These are phyloP conservation scores for Eupithecia pulchellata DNA, from an alignment of 2,888 invertebrate genomes.

Conservation along the genomic window DNA sequence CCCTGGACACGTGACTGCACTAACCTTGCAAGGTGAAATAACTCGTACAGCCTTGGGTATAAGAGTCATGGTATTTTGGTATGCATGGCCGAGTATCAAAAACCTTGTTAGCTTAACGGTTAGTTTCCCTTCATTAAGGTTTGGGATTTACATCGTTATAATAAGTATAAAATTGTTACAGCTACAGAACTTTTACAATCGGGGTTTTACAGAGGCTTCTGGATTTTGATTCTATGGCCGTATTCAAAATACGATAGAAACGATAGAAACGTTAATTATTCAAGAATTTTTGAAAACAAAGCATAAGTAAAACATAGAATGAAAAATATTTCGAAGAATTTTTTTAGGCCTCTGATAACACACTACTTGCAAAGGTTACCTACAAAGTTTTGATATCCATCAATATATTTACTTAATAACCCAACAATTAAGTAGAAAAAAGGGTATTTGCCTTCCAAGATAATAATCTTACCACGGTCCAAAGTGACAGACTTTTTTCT, in stretches of 20 bases:
- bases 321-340: not conserved
- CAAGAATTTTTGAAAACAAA: no score
- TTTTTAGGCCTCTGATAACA: not conserved
- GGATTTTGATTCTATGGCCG: slow-evolving; percentile 29
- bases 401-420: not conserved
- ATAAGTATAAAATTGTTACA: slow-evolving; percentile 43
- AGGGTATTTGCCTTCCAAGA: slow-evolving; percentile 6
- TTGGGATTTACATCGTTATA: slow-evolving; percentile 55
- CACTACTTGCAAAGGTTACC: not conserved
- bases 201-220: slow-evolving; percentile 42
- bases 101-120: slow-evolving; percentile 81
- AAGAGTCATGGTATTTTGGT: slow-evolving; percentile 32
- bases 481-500: slow-evolving; percentile 10
- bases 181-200: slow-evolving; percentile 37
- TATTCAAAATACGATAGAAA: slow-evolving; percentile 19
- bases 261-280: no score
- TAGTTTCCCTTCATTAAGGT: slow-evolving; percentile 73
- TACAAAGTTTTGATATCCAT: not conserved
- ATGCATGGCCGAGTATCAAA: slow-evolving; percentile 58
- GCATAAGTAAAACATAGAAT: not conserved
- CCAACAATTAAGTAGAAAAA: not conserved
- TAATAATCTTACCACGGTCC: slow-evolving; percentile 11
- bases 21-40: slow-evolving; percentile 37
- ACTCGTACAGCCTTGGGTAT: slow-evolving; percentile 35
- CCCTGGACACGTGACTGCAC: slow-evolving; percentile 44